Evolutionary conservation across 1,140 invertebrate genomes (phyloP).

Genomic region (Trichomalopsis sarcophagae): DNA sequence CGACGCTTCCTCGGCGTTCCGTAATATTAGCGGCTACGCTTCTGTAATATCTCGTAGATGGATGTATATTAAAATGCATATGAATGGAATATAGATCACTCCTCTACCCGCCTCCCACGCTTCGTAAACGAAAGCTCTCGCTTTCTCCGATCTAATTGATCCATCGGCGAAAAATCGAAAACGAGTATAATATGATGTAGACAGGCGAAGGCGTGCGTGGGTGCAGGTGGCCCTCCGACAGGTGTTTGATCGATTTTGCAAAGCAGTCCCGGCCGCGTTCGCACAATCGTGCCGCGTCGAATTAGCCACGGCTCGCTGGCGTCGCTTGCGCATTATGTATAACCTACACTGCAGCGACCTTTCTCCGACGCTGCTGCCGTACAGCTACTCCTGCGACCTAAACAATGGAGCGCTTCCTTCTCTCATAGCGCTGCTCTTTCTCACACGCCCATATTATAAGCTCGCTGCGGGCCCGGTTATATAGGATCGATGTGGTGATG

Average conservation of each 20-base stretch:
- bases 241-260: constrained; percentile 40
- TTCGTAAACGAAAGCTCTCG: not conserved
- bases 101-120: no score
- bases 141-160: not conserved
- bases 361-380: not conserved
- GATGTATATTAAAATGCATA: not conserved
- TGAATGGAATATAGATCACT: not conserved
- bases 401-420: constrained; percentile 33
- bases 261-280: not conserved
- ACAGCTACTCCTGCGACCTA: not conserved
- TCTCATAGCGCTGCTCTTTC: not conserved
- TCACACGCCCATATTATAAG: not conserved
- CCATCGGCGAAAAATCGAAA: not conserved
- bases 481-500: not conserved
- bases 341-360: not conserved
- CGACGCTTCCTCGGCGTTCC: no score
- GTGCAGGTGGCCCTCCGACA: not conserved
- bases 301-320: constrained; percentile 20
- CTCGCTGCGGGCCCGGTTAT: not conserved
- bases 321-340: not conserved
- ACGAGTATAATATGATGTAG: no score
- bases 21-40: no score
- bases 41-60: not conserved
- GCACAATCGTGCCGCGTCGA: no score
- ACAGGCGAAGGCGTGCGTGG: not conserved